phyloP scores from a whole-genome alignment of 2,888 invertebrate genomes.

The Stictocephala bisonia region DNA sequence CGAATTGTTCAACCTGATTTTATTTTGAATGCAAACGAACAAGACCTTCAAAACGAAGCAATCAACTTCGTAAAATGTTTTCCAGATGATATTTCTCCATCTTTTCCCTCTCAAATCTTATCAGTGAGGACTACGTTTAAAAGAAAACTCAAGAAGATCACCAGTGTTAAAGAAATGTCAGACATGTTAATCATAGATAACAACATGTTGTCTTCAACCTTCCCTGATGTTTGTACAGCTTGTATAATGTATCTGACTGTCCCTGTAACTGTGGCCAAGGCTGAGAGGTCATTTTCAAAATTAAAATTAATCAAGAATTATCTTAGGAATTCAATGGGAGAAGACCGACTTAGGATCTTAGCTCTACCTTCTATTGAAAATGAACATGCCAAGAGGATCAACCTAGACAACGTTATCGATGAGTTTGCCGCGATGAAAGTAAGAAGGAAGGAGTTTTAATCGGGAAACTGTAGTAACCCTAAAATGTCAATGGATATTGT shows the following conservation, averaged over 20 bases:
- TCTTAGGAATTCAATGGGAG: not conserved
- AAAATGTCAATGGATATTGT: too few species aligned
- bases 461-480: too few species aligned
- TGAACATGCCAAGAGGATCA: not conserved
- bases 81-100: not conserved
- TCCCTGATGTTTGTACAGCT: slow-evolving; percentile 8
- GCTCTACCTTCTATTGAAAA: not conserved
- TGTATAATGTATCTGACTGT: slow-evolving; percentile 11
- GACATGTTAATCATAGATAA: not conserved
- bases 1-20: not conserved
- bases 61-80: not conserved
- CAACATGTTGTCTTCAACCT: not conserved
- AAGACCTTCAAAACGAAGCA: not conserved
- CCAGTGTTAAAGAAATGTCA: not conserved
- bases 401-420: not conserved
- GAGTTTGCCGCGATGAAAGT: not conserved
- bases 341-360: not conserved
- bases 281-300: not conserved
- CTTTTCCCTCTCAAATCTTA: not conserved
- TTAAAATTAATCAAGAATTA: slow-evolving; percentile 2
- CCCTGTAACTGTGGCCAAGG: not conserved
- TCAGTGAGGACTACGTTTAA: not conserved
- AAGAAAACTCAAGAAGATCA: not conserved
- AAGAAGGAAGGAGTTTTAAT: too few species aligned
- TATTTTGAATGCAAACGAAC: not conserved